Evolutionary conservation across 2,113 vertebrate genomes (phyloP).

Genomic region (Diphyllodes magnificus): DNA sequence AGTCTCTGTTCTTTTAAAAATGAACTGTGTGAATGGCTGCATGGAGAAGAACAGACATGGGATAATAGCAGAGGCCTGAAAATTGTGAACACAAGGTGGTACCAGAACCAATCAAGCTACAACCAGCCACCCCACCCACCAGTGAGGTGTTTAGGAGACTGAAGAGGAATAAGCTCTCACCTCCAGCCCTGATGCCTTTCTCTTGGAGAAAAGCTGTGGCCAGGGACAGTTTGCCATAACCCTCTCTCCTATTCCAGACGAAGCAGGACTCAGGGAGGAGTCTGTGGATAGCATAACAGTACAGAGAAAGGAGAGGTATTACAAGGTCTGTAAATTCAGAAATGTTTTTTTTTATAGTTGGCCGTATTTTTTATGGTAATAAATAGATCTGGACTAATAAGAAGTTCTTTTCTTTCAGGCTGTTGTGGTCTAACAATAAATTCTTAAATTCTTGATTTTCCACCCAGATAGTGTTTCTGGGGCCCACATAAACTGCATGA

Average conservation of each 20-base stretch:
- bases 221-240: not conserved
- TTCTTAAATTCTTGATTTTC: not conserved
- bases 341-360: not conserved
- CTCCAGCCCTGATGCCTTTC: not conserved
- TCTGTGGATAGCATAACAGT: not conserved
- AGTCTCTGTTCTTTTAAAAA: not conserved
- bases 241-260: not conserved
- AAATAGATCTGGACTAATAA: not conserved
- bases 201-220: not conserved
- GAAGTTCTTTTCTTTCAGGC: not conserved
- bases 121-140: not conserved
- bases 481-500: not conserved
- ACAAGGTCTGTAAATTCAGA: not conserved
- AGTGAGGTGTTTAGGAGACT: not conserved
- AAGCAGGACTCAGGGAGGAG: not conserved
- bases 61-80: not conserved
- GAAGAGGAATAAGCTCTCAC: not conserved
- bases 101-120: not conserved
- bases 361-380: not conserved
- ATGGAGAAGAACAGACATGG: not conserved
- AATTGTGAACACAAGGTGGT: not conserved
- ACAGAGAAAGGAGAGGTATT: not conserved
- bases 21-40: not conserved
- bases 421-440: not conserved
- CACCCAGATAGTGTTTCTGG: not conserved